Base-by-base conservation (phyloP, 1,140 invertebrate genomes). In the Drosophila parvula region DNA sequence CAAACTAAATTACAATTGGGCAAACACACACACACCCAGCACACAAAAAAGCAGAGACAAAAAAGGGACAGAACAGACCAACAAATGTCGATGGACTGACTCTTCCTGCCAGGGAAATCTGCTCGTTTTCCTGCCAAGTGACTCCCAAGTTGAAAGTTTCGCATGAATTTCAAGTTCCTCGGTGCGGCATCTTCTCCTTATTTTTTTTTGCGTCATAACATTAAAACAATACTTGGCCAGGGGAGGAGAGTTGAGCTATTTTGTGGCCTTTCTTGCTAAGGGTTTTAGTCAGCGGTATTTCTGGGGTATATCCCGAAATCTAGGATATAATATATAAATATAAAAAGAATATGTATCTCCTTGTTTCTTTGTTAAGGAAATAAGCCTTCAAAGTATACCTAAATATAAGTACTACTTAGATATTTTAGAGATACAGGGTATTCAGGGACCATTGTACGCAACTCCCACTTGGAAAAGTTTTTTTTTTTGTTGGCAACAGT, bases 1-100 rank as follows among this genome's bases (percentile, higher is more conserved):
- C 77, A 88, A 88, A 83, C 80, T 89, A 88, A 88, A 88, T 89
- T 88, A 88, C 84, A 69, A 67, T 69, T 67, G 61, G 65, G 60
- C 50, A 59, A 44, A 27, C 30, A 34, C 48, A 16, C 28, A 50
- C 47, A 44, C 58, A 50, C n/a, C n/a, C 14, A 28, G 8, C 44
- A 44, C 61, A 82, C 22, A 47, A 56, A 59, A 60, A 64, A 60
- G 16, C 50, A 14, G 11, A 5, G 30, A n/a, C 9, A 47, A n/a
- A 44, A 58, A 36, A 53, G 18, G 32, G 57, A 58, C 68, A 81
- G 62, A 57, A 16, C 28, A 32, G 50, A 36, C 11, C 16, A 32
- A 43, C 44, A 58, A 76, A 74, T 76, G 61, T 41, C 73, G 62
- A 74, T 74, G 70, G 59, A 62, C 47, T 48, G 51, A 55, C 38